Evolutionary conservation across 1,140 invertebrate species (phyloP).

Genomic region (Drosophila santomea): DNA sequence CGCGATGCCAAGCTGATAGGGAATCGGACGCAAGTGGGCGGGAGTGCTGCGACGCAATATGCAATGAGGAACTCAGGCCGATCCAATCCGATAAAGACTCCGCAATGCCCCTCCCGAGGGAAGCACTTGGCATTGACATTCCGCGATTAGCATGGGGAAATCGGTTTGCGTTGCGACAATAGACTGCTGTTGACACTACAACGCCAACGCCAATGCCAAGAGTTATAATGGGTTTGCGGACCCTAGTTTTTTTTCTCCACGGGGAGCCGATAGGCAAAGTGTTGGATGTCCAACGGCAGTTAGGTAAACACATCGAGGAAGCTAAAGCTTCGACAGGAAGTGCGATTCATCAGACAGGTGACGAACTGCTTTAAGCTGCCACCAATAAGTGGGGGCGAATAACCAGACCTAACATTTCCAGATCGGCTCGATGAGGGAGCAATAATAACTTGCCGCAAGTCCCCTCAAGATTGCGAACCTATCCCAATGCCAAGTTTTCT

Average conservation of each 20-base stretch:
- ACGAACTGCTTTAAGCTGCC: neutral
- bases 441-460: neutral
- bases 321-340: conserved; percentile 25
- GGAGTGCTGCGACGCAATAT: conserved; percentile 5
- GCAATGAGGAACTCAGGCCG: conserved; percentile 5
- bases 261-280: neutral
- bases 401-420: conserved; percentile 6
- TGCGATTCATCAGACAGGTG: neutral
- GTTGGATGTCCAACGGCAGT: neutral
- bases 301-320: conserved; percentile 11
- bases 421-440: neutral
- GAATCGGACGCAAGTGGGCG: neutral
- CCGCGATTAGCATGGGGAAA: conserved; percentile 24
- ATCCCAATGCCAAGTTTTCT: conserved; percentile 6
- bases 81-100: conserved; percentile 15
- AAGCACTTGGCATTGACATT: conserved; percentile 43
- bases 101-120: conserved; percentile 1
- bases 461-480: conserved; percentile 12
- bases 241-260: neutral
- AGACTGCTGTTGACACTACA: conserved; percentile 17
- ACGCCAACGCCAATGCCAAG: conserved; percentile 2
- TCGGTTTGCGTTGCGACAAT: conserved; percentile 44
- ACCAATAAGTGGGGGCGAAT: conserved; percentile 12
- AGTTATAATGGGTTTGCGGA: conserved; percentile 32
- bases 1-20: conserved; percentile 17